Evolutionary conservation across 2,888 invertebrate genomes (phyloP), one percentile per base, ranked within the genome.

Genomic region (Tetragnatha montana): DNA sequence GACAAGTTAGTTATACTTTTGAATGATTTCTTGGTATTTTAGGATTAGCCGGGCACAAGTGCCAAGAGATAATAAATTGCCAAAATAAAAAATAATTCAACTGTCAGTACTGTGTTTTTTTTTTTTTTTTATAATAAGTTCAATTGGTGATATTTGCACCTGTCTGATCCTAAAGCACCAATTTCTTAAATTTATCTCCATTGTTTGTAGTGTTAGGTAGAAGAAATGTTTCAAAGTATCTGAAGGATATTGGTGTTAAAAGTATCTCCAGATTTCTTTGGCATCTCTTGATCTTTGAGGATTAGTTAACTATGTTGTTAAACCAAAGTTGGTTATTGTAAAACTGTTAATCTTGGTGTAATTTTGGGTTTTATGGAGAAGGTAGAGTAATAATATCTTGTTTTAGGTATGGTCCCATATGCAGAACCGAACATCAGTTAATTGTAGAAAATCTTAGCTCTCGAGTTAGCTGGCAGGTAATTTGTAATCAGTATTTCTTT

Each of bases 401-500:
- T 76, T 7, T 76, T 76, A 92, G 92, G 60, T 92, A 98, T 94
- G 99, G 99, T 92, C 98, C 99, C 92, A 99, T 99, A 87, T 97
- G 98, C 92, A 96, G 99, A 93, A 99, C 99, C 92, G 98, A 99
- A 94, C 97, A 98, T 94, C 96, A 99, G 92, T 95, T 99, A 92
- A 96, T 98, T 94, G 98, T 99, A 92, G 99, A 99, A 94, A 99
- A 99, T 95, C 95, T 99, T 92, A 99, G 98, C 92, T 98, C 98
- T 93, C 96, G 98, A 93, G 98, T 99, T 93, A 99, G 98, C 95
- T 99, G 99, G 99, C 99, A 99, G 98, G 99, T 99, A 96, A 96
- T 96, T 81, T 49, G 8, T 49, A 12, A 12, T 79, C 12, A 21
- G 17, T 79, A 12, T 12, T 49, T 19, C 10, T 79, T 21, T 60